Conservation (phyloP, 2,888 invertebrate genomes). For the Heteromurus nitidus region DNA sequence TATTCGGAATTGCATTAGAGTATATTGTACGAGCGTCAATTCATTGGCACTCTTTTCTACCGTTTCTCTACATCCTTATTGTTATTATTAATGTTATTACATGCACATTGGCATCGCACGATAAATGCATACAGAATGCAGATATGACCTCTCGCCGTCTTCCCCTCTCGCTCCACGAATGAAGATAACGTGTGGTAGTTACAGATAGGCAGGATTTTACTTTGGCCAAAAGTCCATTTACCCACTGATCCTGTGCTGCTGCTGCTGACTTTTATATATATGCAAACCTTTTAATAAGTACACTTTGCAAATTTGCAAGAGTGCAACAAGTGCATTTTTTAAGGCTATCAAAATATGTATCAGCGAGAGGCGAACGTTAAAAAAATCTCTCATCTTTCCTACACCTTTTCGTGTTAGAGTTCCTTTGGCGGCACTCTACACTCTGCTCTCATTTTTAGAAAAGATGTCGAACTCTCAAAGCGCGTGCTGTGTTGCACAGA, state of each 20-base stretch:
- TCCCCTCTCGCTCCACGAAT: too few relatives aligned
- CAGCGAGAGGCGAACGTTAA: constrained; percentile 14
- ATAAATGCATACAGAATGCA: too few relatives aligned
- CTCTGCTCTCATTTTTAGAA: constrained; percentile 24
- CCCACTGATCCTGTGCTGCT: not conserved
- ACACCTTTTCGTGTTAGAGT: not conserved
- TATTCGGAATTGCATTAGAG: not conserved
- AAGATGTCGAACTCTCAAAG: too few relatives aligned
- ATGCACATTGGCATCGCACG: constrained; percentile 12
- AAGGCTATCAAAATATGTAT: constrained; percentile 31
- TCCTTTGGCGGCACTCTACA: not conserved
- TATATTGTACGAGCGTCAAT: not conserved
- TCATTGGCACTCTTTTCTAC: constrained; percentile 41
- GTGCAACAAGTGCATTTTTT: constrained; percentile 28
- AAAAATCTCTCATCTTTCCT: not conserved
- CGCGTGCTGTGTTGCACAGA: too few relatives aligned
- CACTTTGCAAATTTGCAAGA: too few relatives aligned
- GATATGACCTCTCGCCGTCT: constrained; percentile 16
- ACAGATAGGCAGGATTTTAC: too few relatives aligned
- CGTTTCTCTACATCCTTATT: constrained; percentile 51
- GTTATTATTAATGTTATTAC: constrained; percentile 46
- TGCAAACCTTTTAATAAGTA: too few relatives aligned
- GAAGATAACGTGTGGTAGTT: too few relatives aligned
- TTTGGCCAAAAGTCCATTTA: too few relatives aligned
- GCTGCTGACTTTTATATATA: too few relatives aligned